Percentiles rank a stretch among this genome's conserved stretches.
phyloP scores from a whole-genome alignment of 1,140 invertebrate genomes.

The Drosophila guanche region DNA sequence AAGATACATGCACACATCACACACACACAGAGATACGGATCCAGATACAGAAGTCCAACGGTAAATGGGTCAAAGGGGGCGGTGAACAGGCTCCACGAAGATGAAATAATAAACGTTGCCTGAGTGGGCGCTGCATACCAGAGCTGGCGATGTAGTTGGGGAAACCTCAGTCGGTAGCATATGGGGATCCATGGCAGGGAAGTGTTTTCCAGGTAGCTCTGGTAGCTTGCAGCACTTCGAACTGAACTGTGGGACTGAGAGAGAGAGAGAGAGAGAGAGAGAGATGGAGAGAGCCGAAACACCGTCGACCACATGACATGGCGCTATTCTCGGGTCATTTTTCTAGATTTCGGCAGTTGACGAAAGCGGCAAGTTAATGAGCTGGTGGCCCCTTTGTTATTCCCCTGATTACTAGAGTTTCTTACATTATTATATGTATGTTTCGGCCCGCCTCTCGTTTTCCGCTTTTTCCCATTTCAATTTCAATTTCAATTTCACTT shows the following conservation, averaged over 20 bases:
- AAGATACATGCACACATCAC: neutral
- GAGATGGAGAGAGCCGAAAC: neutral
- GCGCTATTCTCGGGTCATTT: constrained; percentile 53
- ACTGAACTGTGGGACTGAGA: constrained; percentile 28
- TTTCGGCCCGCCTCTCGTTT: constrained; percentile 8
- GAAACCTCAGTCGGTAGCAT: constrained; percentile 15
- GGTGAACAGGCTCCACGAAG: constrained; percentile 42
- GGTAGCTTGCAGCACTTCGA: constrained; percentile 37
- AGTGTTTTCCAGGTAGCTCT: constrained; percentile 32
- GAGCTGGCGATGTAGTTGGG: constrained; percentile 23
- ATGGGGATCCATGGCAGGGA: constrained; percentile 12
- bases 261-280: neutral
- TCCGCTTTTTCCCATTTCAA: constrained; percentile 21
- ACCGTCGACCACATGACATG: constrained; percentile 57
- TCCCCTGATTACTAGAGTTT: constrained; percentile 70
- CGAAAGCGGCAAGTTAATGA: constrained; percentile 80
- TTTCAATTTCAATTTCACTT: constrained; percentile 77
- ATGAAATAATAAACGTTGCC: constrained; percentile 46
- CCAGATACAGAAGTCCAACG: constrained; percentile 7
- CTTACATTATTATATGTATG: constrained; percentile 52
- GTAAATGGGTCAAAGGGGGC: constrained; percentile 74
- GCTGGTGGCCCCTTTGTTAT: constrained; percentile 66
- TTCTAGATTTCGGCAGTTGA: constrained; percentile 67
- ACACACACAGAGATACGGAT: neutral
- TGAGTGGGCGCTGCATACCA: constrained; percentile 66